Percentiles rank a stretch among this genome's conserved stretches.
Evolutionary conservation across 1,140 invertebrate species (phyloP).

Genomic region (Pollicipes pollicipes): DNA sequence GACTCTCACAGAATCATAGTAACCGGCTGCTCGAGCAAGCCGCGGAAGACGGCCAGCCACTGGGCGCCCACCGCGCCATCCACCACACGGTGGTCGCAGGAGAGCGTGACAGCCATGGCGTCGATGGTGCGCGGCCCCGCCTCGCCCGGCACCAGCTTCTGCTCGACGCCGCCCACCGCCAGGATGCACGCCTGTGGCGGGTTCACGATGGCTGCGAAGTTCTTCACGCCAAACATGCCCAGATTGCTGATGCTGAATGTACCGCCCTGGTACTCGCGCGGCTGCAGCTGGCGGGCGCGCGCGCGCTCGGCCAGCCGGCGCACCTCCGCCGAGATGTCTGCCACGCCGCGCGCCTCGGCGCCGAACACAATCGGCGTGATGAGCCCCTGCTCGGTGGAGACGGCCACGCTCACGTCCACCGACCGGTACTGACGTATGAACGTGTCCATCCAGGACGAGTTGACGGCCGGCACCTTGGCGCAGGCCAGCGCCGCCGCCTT

Average conservation of each 20-base stretch:
- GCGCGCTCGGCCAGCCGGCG: conserved; percentile 75
- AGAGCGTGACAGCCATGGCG: conserved; percentile 44
- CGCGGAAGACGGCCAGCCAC: conserved; percentile 44
- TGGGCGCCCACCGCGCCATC: conserved; percentile 52
- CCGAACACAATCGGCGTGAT: conserved; percentile 95
- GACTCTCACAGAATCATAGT: conserved; percentile 37
- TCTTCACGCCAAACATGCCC: conserved; percentile 85
- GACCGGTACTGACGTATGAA: conserved; percentile 82
- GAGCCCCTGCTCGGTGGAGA: conserved; percentile 83
- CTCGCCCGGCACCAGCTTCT: conserved; percentile 32
- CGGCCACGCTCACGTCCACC: conserved; percentile 92
- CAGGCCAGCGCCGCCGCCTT: conserved; percentile 86
- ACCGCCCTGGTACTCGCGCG: conserved; percentile 85
- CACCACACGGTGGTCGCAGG: conserved; percentile 52
- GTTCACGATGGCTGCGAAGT: conserved; percentile 48
- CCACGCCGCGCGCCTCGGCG: conserved; percentile 79
- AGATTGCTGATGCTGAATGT: conserved; percentile 84
- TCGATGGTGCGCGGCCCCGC: conserved; percentile 30
- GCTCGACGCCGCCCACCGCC: conserved; percentile 40
- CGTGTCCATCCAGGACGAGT: conserved; percentile 88
- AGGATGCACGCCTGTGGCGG: conserved; percentile 50
- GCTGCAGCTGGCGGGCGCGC: conserved; percentile 80
- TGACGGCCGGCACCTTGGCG: conserved; percentile 81
- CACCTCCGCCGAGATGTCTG: conserved; percentile 69
- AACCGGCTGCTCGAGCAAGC: conserved; percentile 40